These are phyloP conservation scores for Coracopsis vasa DNA, from an alignment of 2,113 vertebrate species.

Conservation along the genomic window DNA sequence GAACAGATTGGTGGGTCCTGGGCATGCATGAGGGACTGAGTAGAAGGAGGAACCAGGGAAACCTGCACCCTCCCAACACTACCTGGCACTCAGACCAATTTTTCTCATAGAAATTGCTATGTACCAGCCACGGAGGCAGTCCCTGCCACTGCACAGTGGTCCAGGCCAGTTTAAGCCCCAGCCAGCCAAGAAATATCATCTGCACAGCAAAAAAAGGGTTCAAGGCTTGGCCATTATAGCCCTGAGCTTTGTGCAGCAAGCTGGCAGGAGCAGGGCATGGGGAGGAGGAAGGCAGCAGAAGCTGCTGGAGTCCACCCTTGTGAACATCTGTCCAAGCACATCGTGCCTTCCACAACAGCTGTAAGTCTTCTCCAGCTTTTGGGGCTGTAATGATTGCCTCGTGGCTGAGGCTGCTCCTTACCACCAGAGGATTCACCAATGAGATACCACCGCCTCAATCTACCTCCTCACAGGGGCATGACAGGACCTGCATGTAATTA, in stretches of 20 bases:
- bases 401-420: neutral
- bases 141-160: neutral
- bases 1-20: rapidly evolving
- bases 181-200: neutral
- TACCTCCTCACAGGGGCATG: neutral
- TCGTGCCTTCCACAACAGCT: neutral
- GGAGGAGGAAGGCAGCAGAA: neutral
- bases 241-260: neutral
- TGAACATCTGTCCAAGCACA: neutral
- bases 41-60: neutral
- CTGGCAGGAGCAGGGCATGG: rapidly evolving
- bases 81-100: rapidly evolving
- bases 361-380: neutral
- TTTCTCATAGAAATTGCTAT: neutral
- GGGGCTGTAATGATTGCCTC: neutral
- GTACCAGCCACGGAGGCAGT: neutral
- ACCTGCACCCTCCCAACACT: neutral
- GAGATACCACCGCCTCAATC: neutral
- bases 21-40: neutral
- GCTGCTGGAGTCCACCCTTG: neutral
- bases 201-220: neutral
- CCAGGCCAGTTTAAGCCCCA: neutral
- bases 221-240: neutral
- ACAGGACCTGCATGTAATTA: neutral
- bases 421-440: neutral